Base-by-base conservation (phyloP, 2,113 vertebrate species). In the Heterotilapia buettikoferi region DNA sequence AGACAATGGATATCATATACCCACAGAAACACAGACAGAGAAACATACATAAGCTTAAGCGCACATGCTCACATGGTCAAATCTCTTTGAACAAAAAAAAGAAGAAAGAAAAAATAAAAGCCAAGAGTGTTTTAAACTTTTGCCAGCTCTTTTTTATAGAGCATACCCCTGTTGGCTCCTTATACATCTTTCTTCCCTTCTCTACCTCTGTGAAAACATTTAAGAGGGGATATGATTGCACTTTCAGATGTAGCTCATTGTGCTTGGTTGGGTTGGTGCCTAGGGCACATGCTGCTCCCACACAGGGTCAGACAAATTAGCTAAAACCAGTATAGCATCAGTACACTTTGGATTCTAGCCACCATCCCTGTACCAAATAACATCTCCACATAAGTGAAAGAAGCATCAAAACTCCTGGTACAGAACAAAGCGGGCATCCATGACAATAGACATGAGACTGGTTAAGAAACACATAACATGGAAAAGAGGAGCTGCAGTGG, bases 191-290 rank as follows among this genome's bases (percentile, higher is more conserved):
- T 29, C 26, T 57, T 21, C 45, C 53, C 59, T 57, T 84, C 24
- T 36, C 29, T 53, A 63, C 86, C 50, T 52, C 78, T 78, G 53
- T 88, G 89, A 86, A 82, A 38, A 85, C 50, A 90, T 59, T 50
- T 12, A 45, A 80, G 81, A 84, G 73, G 79, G 76, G 63, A 89
- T 86, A 83, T 9, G 54, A 94, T 59, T 84, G 83, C 40, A 86
- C 53, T 84, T 89, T 82, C 78, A 80, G 79, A 79, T 88, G 47
- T 16, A 26, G 63, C 66, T 82, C 89, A 80, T 59, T 82, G 31
- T 59, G 50, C 54, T 43, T 50, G 57, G 54, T 68, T 90, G 43
- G 16, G 89, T 90, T 84, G 91, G 29, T 87, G 57, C 83, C 83
- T 85, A 31, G 21, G 50, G 84, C 40, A 56, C 85, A 83, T 5